Evolutionary conservation across 2,888 invertebrate species (phyloP).

Genomic region (Patella ulyssiponensis): DNA sequence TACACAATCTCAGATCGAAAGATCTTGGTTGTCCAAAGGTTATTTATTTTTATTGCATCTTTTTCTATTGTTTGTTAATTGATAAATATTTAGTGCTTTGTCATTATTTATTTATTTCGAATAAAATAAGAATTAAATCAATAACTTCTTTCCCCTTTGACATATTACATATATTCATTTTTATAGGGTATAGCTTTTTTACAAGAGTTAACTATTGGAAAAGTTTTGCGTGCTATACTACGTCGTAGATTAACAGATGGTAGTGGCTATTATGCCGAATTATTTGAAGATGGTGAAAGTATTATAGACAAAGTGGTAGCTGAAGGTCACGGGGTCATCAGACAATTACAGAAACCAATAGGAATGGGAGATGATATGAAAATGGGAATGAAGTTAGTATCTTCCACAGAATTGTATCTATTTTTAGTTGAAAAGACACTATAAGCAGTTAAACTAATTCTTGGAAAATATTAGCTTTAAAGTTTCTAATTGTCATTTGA

Average conservation of each 20-base stretch:
- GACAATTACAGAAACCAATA: constrained; percentile 42
- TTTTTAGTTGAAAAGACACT: no score
- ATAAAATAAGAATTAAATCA: no score
- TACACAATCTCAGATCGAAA: constrained; percentile 54
- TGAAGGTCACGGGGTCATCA: constrained; percentile 50
- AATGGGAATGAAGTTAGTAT: neutral
- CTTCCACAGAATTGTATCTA: no score
- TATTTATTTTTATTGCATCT: constrained; percentile 4
- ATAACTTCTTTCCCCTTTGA: neutral
- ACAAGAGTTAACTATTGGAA: constrained; percentile 48
- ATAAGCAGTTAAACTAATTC: no score
- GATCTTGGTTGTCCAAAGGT: constrained; percentile 55
- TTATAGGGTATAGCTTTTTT: constrained; percentile 53
- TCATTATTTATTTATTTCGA: no score
- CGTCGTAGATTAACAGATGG: constrained; percentile 49
- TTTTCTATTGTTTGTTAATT: neutral
- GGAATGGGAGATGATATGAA: constrained; percentile 21
- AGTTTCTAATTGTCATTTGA: no score
- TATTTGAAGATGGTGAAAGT: constrained; percentile 46
- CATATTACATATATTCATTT: neutral
- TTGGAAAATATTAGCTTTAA: no score
- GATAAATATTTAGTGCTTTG: no score
- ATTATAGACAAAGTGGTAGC: constrained; percentile 52
- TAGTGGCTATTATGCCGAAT: constrained; percentile 53
- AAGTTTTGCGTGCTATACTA: constrained; percentile 43